Conservation (phyloP, 1,140 invertebrate genomes). For the Thrips palmi region DNA sequence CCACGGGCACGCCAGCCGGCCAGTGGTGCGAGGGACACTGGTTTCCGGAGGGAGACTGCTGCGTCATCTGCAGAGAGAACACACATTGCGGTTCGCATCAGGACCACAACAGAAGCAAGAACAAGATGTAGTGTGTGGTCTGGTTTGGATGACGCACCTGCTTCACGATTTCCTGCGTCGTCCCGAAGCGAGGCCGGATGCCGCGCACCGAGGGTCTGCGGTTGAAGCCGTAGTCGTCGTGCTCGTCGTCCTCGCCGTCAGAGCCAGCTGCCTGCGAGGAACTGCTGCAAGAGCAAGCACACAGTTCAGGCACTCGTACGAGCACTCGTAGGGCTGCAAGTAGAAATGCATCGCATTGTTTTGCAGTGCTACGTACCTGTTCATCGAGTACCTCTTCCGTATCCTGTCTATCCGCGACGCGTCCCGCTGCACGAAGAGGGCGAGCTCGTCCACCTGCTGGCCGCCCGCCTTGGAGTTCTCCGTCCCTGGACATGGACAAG, state of each 20-base stretch:
- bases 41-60: constrained; percentile 9
- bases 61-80: constrained; percentile 16
- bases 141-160: constrained; percentile 56
- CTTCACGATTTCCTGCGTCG: constrained; percentile 61
- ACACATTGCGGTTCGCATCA: constrained; percentile 14
- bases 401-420: constrained; percentile 60
- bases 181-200: constrained; percentile 51
- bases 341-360: background rate
- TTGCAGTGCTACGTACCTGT: constrained; percentile 18
- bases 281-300: constrained; percentile 5
- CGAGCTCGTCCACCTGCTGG: constrained; percentile 47
- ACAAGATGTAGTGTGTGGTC: constrained; percentile 23
- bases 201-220: constrained; percentile 66
- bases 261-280: constrained; percentile 16
- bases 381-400: constrained; percentile 54
- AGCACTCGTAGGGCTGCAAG: background rate
- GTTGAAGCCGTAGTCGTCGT: constrained; percentile 78
- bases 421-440: constrained; percentile 67
- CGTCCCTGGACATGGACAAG: constrained; percentile 24
- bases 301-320: background rate
- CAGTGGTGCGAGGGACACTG: constrained; percentile 13
- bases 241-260: constrained; percentile 55
- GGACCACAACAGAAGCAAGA: constrained; percentile 25
- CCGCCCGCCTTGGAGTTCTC: no score
- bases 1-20: constrained; percentile 12